Evolutionary conservation across 2,113 vertebrate species (phyloP).

Genomic region (Fregetta grallaria): DNA sequence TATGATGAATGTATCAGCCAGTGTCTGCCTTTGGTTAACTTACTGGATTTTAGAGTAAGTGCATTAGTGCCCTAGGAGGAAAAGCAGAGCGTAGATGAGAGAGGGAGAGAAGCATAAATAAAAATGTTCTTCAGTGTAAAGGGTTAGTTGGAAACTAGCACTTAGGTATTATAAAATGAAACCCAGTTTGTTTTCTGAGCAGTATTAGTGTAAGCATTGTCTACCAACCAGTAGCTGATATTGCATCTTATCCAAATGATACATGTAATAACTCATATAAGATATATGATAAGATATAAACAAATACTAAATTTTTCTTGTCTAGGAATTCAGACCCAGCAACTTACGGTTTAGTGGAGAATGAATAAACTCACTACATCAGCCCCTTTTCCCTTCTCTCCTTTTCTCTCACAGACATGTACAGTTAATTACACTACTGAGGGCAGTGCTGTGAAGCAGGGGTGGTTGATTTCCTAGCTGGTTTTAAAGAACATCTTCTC

Average conservation of each 20-base stretch:
- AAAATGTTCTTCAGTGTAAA: neutral
- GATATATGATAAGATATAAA: neutral
- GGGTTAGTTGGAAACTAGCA: neutral
- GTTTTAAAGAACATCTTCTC: neutral
- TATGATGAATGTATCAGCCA: neutral
- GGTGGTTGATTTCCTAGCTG: neutral
- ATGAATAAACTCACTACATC: neutral
- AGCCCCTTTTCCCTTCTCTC: neutral
- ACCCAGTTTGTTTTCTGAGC: neutral
- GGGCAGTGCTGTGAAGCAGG: neutral
- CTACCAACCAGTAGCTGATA: neutral
- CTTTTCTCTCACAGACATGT: neutral
- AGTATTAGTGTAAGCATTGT: neutral
- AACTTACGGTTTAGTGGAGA: neutral
- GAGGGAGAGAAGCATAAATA: neutral
- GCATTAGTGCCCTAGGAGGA: neutral
- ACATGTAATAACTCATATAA: neutral
- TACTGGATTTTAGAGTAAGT: neutral
- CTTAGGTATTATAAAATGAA: neutral
- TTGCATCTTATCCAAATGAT: rapidly evolving
- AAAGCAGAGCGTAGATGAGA: neutral
- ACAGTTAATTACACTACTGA: neutral
- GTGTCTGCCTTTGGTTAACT: neutral
- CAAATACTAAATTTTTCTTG: neutral
- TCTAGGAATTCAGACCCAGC: neutral